Base-by-base conservation (phyloP, 2,113 vertebrate genomes). In the Myodes glareolus region DNA sequence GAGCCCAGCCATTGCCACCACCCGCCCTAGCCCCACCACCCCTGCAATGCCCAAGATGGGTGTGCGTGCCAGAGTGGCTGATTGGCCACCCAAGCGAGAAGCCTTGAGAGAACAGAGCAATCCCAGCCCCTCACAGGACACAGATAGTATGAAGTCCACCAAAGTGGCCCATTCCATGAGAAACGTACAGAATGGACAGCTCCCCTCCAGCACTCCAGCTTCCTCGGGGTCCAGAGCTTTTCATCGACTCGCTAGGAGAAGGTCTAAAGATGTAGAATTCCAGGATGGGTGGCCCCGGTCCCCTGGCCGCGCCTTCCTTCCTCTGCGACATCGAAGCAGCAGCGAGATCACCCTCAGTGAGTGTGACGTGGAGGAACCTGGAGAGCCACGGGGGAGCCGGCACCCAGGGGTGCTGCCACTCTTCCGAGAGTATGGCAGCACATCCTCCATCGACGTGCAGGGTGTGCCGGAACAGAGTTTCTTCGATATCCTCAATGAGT, bases 261-360 rank as follows among this genome's bases (percentile, higher is more conserved):
- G 99, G 1, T 99, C 99, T 29, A 99, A 99, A 93, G 99, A 99
- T 1, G 98, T 98, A 1, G 99, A 99, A 80, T 99, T 99, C 89
- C 99, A 98, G 82, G 99, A 99, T 0, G 98, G 97, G 23, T 98
- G 98, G 98, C 98, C 95, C 0, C 98, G 90, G 47, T 98, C 97
- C 88, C 98, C 47, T 3, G 97, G 95, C 93, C 88, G 96, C 27
- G 97, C 96, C 0, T 99, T 99, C 73, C 98, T 98, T 0, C 99
- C 99, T 0, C 89, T 99, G 36, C 98, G 99, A 11, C 98, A 99
- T 93, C 99, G 99, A 16, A 99, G 99, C 94, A 99, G 98, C 98
- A 99, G 99, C 4, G 99, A 99, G 98, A 98, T 99, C 95, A 99
- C 99, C 0, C 98, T 99, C 31, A 99, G 99, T 0, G 99, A 99